phyloP scores from a whole-genome alignment of 2,797 vertebrate species.

The Lacerta viridis region DNA sequence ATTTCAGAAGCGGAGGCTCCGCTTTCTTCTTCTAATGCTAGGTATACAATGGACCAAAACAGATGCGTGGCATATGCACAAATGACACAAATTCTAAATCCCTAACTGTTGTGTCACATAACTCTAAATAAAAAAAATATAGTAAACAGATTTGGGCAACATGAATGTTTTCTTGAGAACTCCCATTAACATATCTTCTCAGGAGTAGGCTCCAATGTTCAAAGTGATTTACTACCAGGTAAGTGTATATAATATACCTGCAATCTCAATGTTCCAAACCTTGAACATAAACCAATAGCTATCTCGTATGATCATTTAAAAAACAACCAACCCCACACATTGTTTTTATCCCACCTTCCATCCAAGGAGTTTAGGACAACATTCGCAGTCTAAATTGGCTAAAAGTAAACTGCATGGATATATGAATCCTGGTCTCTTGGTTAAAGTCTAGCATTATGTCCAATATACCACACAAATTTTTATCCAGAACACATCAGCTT shows the following conservation, averaged over 20 bases:
- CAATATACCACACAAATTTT: not conserved
- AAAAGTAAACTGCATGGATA: not conserved
- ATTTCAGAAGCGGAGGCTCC: conserved; percentile 45
- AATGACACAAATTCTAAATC: not conserved
- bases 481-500: conserved; percentile 6
- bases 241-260: not conserved
- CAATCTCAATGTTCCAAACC: not conserved
- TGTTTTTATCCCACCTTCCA: not conserved
- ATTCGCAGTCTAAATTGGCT: not conserved
- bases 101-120: not conserved
- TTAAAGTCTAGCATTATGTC: not conserved
- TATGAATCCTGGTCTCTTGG: not conserved
- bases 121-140: not conserved
- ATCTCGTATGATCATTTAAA: not conserved
- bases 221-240: not conserved
- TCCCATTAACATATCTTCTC: not conserved
- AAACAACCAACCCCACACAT: too few relatives aligned
- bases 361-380: not conserved
- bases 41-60: conserved; percentile 30
- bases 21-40: conserved; percentile 34
- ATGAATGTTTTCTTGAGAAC: not conserved
- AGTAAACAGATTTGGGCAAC: conserved; percentile 32
- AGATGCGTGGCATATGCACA: conserved; percentile 37
- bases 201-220: not conserved
- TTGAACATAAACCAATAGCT: not conserved